Evolutionary conservation across 2,888 invertebrate genomes (phyloP), one percentile per base, ranked within the genome.

Genomic region (Carcina quercana): DNA sequence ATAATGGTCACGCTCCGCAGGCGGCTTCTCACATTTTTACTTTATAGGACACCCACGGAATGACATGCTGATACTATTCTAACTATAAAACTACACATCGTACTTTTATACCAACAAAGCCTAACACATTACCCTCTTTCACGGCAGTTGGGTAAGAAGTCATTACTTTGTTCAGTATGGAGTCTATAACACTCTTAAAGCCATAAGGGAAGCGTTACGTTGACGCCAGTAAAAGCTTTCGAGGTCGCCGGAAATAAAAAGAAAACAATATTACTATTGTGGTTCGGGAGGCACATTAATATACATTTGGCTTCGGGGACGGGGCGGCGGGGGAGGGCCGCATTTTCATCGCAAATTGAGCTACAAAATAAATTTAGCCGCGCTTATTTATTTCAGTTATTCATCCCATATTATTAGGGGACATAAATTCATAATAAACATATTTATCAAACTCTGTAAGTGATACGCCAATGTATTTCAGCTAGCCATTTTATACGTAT

Each of bases 221-320:
- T 73, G 68, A 69, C 71, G 66, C 62, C 58, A 70, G 69, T 70
- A 66, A 73, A 74, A 76, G 73, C 72, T 65, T 70, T 60, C 50
- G 66, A 67, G 67, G 67, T 63, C 62, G 58, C 45, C 43, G 46
- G 53, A 44, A 54, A 67, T 74, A 79, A 79, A 80, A 79, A 76
- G 68, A 64, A 71, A 71, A 79, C 71, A 70, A 71, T 76, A 78
- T 76, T 71, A 74, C 67, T 60, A 53, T 57, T 63, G 67, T 50
- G 69, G 68, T 72, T 63, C 50, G 66, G 66, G 63, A 54, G 62
- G 58, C 66, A 70, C 76, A 79, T 79, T 79, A 79, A 78, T 82
- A 78, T 70, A 78, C 70, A 80, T 82, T 82, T 79, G 66, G 71
- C 47, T 42, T 43, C 47, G 52, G 54, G 44, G 37, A 10, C 20